Evolutionary conservation across 2,113 vertebrate genomes (phyloP), one percentile per base, ranked within the genome.

Genomic region (Henicopernis longicauda): DNA sequence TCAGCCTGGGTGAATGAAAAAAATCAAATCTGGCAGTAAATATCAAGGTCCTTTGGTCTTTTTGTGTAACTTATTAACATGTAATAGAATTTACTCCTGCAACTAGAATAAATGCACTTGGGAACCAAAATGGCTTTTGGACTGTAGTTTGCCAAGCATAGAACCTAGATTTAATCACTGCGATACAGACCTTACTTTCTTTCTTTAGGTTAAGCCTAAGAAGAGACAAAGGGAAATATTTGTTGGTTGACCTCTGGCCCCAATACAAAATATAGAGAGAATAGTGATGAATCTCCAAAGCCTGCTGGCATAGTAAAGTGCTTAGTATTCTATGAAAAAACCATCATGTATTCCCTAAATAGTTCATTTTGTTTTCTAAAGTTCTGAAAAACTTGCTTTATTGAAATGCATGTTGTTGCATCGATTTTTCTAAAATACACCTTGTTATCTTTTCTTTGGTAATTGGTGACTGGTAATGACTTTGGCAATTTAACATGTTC

Each of bases 401-500:
- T 98, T 98, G 98, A 98, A 98, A 98, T 98, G 98, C 98, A 90
- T 98, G 98, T 98, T 98, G 98, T 98, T 98, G 98, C 98, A 98
- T 98, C 95, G 98, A 98, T 98, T 98, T 98, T 98, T 98, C 98
- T 98, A 98, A 98, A 98, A 98, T 98, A 98, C 98, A 98, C 98
- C 98, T 98, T 98, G 98, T 98, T 99, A 98, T 99, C 98, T 98
- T 99, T 98, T 98, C 98, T 98, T 98, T 98, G 98, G 99, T 99
- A 98, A 99, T 99, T 99, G 99, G 98, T 98, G 98, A 98, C 97
- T 98, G 98, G 98, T 99, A 99, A 99, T 99, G 99, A 99, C 99
- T 99, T 99, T 99, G 98, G 98, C 99, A 99, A 99, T 99, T 98
- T 98, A 98, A 98, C 97, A 98, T 98, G 97, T 97, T 97, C 98